Percentiles rank a stretch among this genome's conserved stretches.
These are phyloP conservation scores for Lycaon pictus DNA, from an alignment of 2,113 vertebrate genomes.

Conservation along the genomic window DNA sequence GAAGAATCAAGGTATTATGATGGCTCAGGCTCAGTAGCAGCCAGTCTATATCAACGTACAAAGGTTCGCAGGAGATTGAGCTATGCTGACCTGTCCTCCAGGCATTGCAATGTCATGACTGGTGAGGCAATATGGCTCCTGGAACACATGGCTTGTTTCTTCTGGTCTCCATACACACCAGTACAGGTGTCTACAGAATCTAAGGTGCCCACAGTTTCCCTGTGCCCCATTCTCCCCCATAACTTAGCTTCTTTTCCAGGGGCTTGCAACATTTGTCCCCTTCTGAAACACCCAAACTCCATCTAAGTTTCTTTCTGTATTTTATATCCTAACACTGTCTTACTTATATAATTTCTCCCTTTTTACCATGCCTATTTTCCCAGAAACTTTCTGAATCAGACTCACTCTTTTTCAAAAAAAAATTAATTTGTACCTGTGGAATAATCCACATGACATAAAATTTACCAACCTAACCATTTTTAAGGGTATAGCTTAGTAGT, in stretches of 20 bases:
- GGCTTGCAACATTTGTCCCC: not conserved
- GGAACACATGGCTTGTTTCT: fast-evolving
- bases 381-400: not conserved
- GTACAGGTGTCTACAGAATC: not conserved
- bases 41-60: not conserved
- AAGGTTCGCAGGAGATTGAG: not conserved
- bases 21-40: not conserved
- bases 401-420: not conserved
- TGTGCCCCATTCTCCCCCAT: fast-evolving
- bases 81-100: not conserved
- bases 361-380: not conserved
- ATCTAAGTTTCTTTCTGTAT: not conserved
- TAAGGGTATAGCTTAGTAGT: not conserved
- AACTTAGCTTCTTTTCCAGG: not conserved
- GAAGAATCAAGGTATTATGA: not conserved
- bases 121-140: not conserved
- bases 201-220: not conserved
- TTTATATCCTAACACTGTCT: not conserved
- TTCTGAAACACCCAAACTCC: not conserved
- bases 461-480: not conserved
- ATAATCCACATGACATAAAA: constrained; percentile 4
- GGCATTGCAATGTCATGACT: not conserved
- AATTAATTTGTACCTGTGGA: not conserved
- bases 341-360: not conserved
- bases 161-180: not conserved